A percentile compares a stretch with the other conserved stretches of the same genome.
Evolutionary conservation across 1,140 invertebrate genomes (phyloP).

Genomic region (Heliconius nattereri): DNA sequence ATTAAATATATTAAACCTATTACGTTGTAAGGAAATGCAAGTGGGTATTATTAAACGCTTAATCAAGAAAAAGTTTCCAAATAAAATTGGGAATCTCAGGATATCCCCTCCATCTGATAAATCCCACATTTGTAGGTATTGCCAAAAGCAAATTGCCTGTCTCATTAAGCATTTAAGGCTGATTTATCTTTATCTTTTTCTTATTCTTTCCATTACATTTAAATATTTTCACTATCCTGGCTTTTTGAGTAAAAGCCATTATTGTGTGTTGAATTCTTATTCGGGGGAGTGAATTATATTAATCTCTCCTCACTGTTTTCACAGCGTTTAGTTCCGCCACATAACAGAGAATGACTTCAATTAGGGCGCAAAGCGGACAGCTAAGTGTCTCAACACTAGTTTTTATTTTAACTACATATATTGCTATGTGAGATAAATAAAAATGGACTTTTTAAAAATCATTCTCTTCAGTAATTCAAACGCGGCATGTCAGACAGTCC

Average conservation of each 20-base stretch:
- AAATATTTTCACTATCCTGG: conserved; percentile 6
- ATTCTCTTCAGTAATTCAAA: conserved; percentile 19
- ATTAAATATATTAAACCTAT: too few relatives aligned
- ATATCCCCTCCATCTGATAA: conserved; percentile 3
- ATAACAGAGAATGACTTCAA: too few relatives aligned
- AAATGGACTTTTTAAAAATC: not conserved
- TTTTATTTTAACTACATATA: too few relatives aligned
- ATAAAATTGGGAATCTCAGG: not conserved
- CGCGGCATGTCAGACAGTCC: not conserved
- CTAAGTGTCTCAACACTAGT: too few relatives aligned
- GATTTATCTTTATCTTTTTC: not conserved
- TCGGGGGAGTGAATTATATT: too few relatives aligned
- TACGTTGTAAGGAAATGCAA: too few relatives aligned
- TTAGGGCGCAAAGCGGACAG: too few relatives aligned
- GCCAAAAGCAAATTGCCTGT: conserved; percentile 12
- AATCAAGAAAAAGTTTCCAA: conserved; percentile 10
- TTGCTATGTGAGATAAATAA: too few relatives aligned
- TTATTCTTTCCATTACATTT: conserved; percentile 7
- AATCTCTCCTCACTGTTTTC: too few relatives aligned
- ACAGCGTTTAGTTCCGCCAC: not conserved
- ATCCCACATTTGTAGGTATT: conserved; percentile 5
- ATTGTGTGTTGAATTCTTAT: too few relatives aligned
- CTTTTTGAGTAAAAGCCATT: not conserved
- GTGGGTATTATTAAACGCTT: not conserved
- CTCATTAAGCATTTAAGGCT: conserved; percentile 11